Base-by-base conservation (phyloP, 2,113 vertebrate genomes). In the Rhinolophus sinicus region DNA sequence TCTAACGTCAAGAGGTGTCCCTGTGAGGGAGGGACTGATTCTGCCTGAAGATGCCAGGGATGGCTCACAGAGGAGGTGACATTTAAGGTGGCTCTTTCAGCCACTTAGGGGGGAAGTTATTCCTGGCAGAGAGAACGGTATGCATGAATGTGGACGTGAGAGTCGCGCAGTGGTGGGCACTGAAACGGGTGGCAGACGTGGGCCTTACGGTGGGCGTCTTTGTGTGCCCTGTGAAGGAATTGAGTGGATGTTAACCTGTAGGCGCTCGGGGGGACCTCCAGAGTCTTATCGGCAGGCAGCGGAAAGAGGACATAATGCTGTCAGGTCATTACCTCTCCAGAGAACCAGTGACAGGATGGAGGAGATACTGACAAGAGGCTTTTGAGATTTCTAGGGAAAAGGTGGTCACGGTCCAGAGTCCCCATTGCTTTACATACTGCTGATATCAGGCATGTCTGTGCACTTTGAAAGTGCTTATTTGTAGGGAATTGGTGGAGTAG, bases 361-460 rank as follows among this genome's bases (percentile, higher is more conserved):
- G 82, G 73, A 2, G 2, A 13, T 33, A 9, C 28, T 5, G 18
- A 8, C 7, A 1, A 9, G 78, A 76, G 65, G 33, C 56, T 19
- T 22, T 2, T 9, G 52, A 4, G 15, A 8, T 1, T 47, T 9
- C 13, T 54, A 3, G 69, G 94, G 81, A 9, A 35, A 7, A 5
- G 76, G 67, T 8, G 26, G 13, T 9, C 1, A 5, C 1, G 26
- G n/a, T 28, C n/a, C 73, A 2, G 81, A 14, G 52, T 2, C 60
- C 47, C n/a, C 24, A 0, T 1, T 12, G 28, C 10, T 6, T 3
- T 47, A 16, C 15, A 0, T 1, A 0, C 28, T 2, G 15, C 73
- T 8, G 38, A 28, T 4, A 4, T 14, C 60, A 28, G 3, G 15
- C 4, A 1, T 0, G 0, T 16, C 18, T 1, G 40, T 8, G 10